Base-by-base conservation (phyloP, 2,113 vertebrate genomes). In the Serilophus lunatus region DNA sequence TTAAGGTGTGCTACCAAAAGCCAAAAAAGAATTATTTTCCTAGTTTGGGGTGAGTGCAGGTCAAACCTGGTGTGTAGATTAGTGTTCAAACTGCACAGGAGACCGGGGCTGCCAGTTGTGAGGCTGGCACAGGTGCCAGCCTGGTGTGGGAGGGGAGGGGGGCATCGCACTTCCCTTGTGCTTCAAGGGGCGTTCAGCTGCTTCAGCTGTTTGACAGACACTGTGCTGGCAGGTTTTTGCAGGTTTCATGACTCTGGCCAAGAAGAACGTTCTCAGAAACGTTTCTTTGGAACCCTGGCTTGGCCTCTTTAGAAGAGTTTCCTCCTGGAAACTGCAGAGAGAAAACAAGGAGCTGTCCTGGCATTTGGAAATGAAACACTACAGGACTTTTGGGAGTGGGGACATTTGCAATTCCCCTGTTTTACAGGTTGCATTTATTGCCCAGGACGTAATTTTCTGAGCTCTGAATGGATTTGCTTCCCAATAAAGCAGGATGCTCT, bases 331-430 rank as follows among this genome's bases (percentile, higher is more conserved):
- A 7, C 31, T 40, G 19, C n/a, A 20, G 72, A 29, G 47, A 61
- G 42, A 44, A 19, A 47, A 50, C 0, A 0, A 68, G 74, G 68
- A 68, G 50, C 81, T 82, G n/a, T 70, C 45, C 66, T 65, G 88
- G 54, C 45, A 22, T 13, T 20, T 0, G 2, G n/a, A 31, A 36
- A 40, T 42, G n/a, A 26, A 74, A 35, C 12, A 0, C 54, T 5
- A 2, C 0, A 3, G 45, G 25, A 3, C 38, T 17, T 1, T 5
- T 3, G 54, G 4, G 19, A 26, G 16, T 14, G 24, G 33, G 60
- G 38, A 60, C n/a, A 25, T 15, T 29, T 74, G 83, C 69, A 74
- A 42, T 65, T 85, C 59, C 26, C 54, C 47, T 7, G 3, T 0
- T 75, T 28, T 10, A 24, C 45, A 69, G 92, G 33, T 24, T 51